phyloP scores from a whole-genome alignment of 2,113 vertebrate genomes.

The Cryptomyrus ogoouensis region DNA sequence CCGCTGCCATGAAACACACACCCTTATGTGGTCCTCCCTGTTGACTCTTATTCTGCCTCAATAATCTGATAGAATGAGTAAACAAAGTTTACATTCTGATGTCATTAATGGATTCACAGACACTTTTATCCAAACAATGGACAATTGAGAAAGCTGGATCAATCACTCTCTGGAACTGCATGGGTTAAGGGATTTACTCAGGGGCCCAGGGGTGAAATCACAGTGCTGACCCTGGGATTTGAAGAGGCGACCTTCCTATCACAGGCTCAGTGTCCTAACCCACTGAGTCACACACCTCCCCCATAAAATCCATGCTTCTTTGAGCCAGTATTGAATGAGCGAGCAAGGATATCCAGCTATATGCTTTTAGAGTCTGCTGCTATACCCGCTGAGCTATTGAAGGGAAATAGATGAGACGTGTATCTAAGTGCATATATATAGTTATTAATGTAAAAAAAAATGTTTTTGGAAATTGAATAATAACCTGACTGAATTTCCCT shows the following conservation, averaged over 20 bases:
- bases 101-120: background rate
- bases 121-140: background rate
- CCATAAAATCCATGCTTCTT: background rate
- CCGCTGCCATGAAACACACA: background rate
- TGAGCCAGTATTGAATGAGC: background rate
- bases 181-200: background rate
- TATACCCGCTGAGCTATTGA: background rate
- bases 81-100: background rate
- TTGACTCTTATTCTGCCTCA: background rate
- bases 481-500: background rate
- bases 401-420: background rate
- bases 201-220: background rate
- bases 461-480: background rate
- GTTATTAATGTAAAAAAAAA: background rate
- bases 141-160: background rate
- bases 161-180: background rate
- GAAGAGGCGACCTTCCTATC: background rate
- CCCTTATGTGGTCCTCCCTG: background rate
- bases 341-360: background rate
- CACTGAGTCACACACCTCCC: background rate
- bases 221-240: background rate
- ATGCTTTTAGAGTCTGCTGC: background rate
- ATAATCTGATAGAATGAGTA: background rate
- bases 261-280: background rate
- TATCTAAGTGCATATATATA: background rate